Base-by-base conservation (phyloP, 2,888 invertebrate species). In the Xestia sexstrigata region DNA sequence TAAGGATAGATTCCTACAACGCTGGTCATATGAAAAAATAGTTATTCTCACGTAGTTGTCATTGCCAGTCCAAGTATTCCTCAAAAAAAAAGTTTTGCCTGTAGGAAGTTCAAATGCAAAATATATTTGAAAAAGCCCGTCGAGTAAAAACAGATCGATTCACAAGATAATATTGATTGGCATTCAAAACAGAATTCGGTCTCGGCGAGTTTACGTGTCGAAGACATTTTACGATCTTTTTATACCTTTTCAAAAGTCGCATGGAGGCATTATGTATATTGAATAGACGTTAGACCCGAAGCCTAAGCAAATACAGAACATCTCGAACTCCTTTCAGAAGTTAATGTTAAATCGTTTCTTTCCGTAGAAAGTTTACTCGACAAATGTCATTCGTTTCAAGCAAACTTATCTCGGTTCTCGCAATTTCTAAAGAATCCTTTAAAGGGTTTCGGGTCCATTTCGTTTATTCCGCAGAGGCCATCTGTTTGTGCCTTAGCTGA, bases 391-490 rank as follows among this genome's bases (percentile, higher is more conserved):
- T 91, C 90, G 89, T 90, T 91, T 90, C 89, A 89, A 91, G 91
- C 88, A 90, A 92, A 93, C 90, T 92, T 92, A 92, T 93, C 92
- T 90, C 47, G 84, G 83, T 82, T 86, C 86, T 84, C 74, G 68
- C 85, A 83, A 88, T 82, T 80, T 86, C 82, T 86, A 79, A 81
- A 84, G 82, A 85, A 79, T 82, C 84, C 90, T 89, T 87, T 89
- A 88, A 91, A 93, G 88, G 91, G 89, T 89, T 91, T 87, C 71
- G 85, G 86, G 89, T 81, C 85, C 87, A 85, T 91, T 92, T 89
- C 90, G 87, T 92, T 91, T 91, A 91, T 92, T 91, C 85, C 83
- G 73, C 70, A 74, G 79, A 85, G 87, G 80, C 82, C 88, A 83
- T 85, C 84, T 88, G 83, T 89, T 86, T 84, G 66, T 55, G 77